Evolutionary conservation across 2,888 invertebrate genomes (phyloP).

Genomic region (Lithophane semibrunnea): DNA sequence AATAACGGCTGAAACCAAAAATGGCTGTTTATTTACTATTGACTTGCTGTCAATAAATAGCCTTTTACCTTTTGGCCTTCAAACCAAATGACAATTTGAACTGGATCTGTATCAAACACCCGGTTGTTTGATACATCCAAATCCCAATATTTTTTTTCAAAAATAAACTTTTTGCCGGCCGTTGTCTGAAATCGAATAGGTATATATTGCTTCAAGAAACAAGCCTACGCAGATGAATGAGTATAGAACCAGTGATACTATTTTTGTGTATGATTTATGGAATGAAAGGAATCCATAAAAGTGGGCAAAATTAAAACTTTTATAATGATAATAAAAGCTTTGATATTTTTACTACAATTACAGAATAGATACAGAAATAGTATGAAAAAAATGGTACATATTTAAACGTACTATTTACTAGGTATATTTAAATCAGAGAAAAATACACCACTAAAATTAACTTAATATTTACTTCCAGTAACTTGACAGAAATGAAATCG

Average conservation of each 20-base stretch:
- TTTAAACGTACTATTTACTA: too few relatives aligned
- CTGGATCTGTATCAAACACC: background rate
- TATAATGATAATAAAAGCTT: background rate
- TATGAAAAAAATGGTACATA: background rate
- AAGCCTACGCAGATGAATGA: background rate
- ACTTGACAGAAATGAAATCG: background rate
- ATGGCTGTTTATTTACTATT: background rate
- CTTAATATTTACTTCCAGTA: background rate
- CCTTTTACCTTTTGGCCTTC: too few relatives aligned
- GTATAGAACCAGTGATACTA: background rate
- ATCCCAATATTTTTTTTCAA: background rate
- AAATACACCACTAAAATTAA: background rate
- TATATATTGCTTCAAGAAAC: conserved; percentile 11
- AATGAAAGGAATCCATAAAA: background rate
- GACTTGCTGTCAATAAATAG: background rate
- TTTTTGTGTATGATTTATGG: background rate
- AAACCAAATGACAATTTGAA: background rate
- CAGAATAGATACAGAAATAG: background rate
- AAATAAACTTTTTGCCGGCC: background rate
- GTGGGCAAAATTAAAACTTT: background rate
- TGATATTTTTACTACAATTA: background rate
- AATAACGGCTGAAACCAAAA: background rate
- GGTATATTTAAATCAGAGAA: background rate
- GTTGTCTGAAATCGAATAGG: conserved; percentile 1
- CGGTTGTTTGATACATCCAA: too few relatives aligned